Conservation (phyloP, 2,888 invertebrate species). For the Diachrysia chrysitis region DNA sequence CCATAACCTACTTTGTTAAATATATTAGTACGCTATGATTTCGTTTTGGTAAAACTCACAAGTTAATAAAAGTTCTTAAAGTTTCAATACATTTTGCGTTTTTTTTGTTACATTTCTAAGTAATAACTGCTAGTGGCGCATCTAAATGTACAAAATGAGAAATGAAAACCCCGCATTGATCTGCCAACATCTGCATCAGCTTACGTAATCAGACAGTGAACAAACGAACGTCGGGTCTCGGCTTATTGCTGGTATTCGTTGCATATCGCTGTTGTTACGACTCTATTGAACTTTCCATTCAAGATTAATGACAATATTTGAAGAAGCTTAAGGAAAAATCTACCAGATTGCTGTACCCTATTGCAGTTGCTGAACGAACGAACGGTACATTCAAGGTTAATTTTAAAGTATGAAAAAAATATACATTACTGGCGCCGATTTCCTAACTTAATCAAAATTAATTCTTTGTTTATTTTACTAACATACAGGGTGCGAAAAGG, state of each 20-base stretch:
- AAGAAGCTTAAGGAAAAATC: background rate
- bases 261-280: slow-evolving; percentile 12
- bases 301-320: background rate
- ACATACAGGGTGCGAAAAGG: no score
- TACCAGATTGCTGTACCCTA: background rate
- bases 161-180: slow-evolving; percentile 24
- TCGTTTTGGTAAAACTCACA: no score
- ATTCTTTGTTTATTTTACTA: no score
- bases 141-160: slow-evolving; percentile 8
- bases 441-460: no score
- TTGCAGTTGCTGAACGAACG: no score
- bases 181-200: slow-evolving; percentile 33
- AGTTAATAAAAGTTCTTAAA: no score
- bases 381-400: no score
- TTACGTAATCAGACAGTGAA: slow-evolving; percentile 27
- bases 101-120: background rate
- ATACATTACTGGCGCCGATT: no score
- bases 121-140: background rate
- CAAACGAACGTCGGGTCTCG: slow-evolving; percentile 32
- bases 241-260: slow-evolving; percentile 34
- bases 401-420: no score
- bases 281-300: background rate
- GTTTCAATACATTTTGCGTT: no score
- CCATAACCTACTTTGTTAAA: no score
- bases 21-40: no score